Evolutionary conservation across 2,797 vertebrate genomes (phyloP).

Genomic region (Oceanodroma leucorhoa): DNA sequence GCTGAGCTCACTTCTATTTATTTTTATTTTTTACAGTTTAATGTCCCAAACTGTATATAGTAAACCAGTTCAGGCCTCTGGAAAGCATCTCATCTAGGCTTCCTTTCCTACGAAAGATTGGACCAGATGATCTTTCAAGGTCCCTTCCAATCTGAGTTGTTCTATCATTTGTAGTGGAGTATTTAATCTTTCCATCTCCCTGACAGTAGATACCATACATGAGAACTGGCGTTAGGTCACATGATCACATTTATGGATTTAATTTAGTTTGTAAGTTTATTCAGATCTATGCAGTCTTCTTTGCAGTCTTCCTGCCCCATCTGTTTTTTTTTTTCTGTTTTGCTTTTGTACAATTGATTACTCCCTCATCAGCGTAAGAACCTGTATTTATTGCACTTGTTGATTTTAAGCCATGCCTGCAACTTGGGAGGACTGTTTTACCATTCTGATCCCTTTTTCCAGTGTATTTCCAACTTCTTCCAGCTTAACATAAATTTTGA

Average conservation of each 20-base stretch:
- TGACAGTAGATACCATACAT: not conserved
- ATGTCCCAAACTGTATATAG: not conserved
- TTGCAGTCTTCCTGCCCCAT: not conserved
- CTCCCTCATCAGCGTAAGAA: not conserved
- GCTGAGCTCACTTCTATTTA: not conserved
- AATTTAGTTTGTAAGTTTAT: not conserved
- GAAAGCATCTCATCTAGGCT: not conserved
- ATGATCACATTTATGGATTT: not conserved
- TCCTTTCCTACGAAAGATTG: not conserved
- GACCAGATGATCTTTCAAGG: not conserved
- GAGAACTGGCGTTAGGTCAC: not conserved
- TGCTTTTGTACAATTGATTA: not conserved
- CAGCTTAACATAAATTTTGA: not conserved
- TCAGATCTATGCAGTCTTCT: not conserved
- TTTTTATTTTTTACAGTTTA: not conserved
- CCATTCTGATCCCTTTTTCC: not conserved
- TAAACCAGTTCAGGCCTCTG: not conserved
- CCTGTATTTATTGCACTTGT: not conserved
- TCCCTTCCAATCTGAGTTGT: not conserved
- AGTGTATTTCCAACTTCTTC: not conserved
- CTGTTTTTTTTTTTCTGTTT: not conserved
- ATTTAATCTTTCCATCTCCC: not conserved
- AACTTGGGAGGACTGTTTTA: not conserved
- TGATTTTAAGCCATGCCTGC: not conserved
- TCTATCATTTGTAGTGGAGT: not conserved